These are phyloP conservation scores for Monomorium pharaonis DNA, from an alignment of 1,140 invertebrate genomes.

Conservation along the genomic window DNA sequence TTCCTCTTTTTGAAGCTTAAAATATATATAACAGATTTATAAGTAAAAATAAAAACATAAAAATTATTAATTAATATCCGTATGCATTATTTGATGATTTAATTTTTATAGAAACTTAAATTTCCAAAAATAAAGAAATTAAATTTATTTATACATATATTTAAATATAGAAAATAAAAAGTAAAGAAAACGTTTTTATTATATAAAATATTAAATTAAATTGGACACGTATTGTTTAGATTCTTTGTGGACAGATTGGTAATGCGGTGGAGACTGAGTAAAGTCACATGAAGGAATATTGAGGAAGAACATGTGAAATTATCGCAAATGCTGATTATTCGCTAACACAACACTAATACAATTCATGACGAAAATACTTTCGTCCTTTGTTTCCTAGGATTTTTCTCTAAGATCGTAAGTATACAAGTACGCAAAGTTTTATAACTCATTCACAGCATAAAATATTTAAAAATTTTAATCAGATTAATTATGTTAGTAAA, in stretches of 20 bases:
- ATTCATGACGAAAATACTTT: slow-evolving; percentile 34
- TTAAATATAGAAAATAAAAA: background rate
- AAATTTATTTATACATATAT: background rate
- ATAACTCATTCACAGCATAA: background rate
- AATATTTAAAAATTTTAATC: background rate
- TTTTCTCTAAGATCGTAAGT: slow-evolving; percentile 46
- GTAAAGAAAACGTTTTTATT: background rate
- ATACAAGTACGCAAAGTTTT: background rate
- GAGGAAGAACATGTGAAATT: background rate
- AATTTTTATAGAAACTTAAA: background rate
- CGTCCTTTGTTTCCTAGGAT: slow-evolving; percentile 50
- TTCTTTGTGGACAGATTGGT: slow-evolving; percentile 38
- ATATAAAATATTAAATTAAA: background rate
- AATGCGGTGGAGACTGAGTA: background rate
- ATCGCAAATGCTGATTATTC: slow-evolving; percentile 6
- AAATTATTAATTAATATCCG: background rate
- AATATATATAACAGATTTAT: background rate
- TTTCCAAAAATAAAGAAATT: background rate
- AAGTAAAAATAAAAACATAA: background rate
- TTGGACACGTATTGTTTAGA: background rate
- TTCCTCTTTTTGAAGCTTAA: background rate
- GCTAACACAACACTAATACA: slow-evolving; percentile 24
- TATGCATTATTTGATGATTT: background rate
- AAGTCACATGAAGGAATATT: background rate
- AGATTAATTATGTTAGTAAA: slow-evolving; percentile 11